These are phyloP conservation scores for Neoascia interrupta DNA, from an alignment of 2,888 invertebrate species.

Conservation along the genomic window DNA sequence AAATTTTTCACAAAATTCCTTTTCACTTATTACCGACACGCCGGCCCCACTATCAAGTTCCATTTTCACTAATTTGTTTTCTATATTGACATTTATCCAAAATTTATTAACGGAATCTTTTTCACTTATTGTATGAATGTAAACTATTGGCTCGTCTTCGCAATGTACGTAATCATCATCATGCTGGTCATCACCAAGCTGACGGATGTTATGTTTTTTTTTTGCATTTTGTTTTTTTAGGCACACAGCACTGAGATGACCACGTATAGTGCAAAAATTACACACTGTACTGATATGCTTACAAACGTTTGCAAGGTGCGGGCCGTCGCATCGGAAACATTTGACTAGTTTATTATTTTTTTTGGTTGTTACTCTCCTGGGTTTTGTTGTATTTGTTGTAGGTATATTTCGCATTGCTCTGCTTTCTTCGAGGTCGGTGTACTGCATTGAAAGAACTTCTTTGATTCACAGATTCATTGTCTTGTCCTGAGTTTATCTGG, in stretches of 20 bases:
- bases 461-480: background rate
- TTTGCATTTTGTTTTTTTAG: conserved; percentile 4
- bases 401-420: no score
- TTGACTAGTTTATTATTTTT: background rate
- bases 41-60: no score
- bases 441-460: background rate
- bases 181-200: background rate
- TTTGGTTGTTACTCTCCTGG: background rate
- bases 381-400: no score
- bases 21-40: no score
- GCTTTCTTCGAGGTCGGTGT: no score
- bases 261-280: conserved; percentile 1
- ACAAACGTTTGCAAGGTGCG: conserved; percentile 4
- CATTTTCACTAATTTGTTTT: background rate
- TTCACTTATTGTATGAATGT: background rate
- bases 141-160: background rate
- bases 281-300: conserved; percentile 2
- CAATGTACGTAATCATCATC: background rate
- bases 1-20: conserved; percentile 1
- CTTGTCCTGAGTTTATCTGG: background rate
- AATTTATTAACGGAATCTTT: background rate
- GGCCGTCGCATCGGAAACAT: conserved; percentile 12
- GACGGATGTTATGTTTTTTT: background rate
- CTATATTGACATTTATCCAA: background rate
- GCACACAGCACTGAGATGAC: conserved; percentile 3